Conservation (phyloP, 2,888 invertebrate genomes). For the Ornithoptera priamus region DNA sequence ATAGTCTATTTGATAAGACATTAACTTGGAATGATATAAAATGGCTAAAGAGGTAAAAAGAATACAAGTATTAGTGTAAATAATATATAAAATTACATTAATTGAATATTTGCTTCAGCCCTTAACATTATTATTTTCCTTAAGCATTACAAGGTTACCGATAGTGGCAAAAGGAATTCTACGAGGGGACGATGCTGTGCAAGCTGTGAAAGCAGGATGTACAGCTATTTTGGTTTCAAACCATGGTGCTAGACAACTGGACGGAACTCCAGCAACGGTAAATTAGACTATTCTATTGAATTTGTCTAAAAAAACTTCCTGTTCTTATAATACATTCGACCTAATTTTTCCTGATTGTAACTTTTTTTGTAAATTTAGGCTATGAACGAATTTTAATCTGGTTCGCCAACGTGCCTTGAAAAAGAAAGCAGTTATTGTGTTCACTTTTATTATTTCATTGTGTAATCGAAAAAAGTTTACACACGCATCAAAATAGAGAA, state of each 20-base stretch:
- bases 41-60: conserved; percentile 86
- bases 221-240: conserved; percentile 94
- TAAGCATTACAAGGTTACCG: conserved; percentile 86
- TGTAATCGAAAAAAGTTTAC: background rate
- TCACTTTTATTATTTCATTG: background rate
- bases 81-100: background rate
- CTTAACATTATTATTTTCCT: conserved; percentile 31
- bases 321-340: too few relatives aligned
- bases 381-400: too few relatives aligned
- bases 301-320: background rate
- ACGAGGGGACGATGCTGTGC: conserved; percentile 90
- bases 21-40: conserved; percentile 92
- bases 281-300: background rate
- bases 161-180: conserved; percentile 93
- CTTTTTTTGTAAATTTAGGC: too few relatives aligned
- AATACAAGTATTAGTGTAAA: background rate
- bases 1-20: conserved; percentile 87
- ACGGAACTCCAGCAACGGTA: conserved; percentile 91
- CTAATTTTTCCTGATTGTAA: too few relatives aligned
- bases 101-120: background rate
- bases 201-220: conserved; percentile 87
- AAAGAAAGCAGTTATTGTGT: background rate
- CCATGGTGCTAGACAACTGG: conserved; percentile 95
- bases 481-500: background rate
- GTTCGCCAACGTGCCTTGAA: background rate